Evolutionary conservation across 2,888 invertebrate genomes (phyloP), one percentile per base, ranked within the genome.

Genomic region (Tyria jacobaeae): DNA sequence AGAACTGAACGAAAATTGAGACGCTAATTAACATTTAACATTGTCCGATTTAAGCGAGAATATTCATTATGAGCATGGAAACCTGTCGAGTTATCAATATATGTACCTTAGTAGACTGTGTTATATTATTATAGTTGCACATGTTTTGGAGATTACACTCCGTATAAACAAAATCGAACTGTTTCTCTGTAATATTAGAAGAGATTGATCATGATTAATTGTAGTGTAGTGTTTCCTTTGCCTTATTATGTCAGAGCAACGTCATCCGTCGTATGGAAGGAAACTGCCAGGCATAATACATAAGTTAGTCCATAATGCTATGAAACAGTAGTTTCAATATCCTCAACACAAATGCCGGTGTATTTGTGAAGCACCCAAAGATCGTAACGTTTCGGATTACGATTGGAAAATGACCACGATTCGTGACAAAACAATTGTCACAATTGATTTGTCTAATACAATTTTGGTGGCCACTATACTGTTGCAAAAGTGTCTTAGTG

Each of bases 371-470:
- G 15, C 12, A 44, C 41, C 9, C 31, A 31, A 41, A 44, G 31
- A 31, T 54, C 34, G 34, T 51, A 35, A n/a, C n/a, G n/a, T n/a
- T n/a, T n/a, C n/a, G 44, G 31, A 14, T 44, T 53, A 39, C 39
- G 15, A 75, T 80, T 71, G 87, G 85, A 88, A 88, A 87, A 86
- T 85, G 84, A 83, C 82, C 75, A 75, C 41, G 69, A 67, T 70
- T 89, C 91, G 92, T 92, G 92, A 90, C 81, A 55, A 76, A 66
- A 71, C 75, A 84, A 87, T 92, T 92, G 78, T 81, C 91, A 87
- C 87, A 62, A 83, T 68, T 57, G 58, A 66, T 58, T 64, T 69
- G 47, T 59, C 68, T 58, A 59, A 56, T 50, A 65, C 53, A 37
- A 55, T 64, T 62, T 63, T 66, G 60, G 68, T 62, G 63, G 59